phyloP scores from a whole-genome alignment of 53 echinoderm and acorn worm genomes.

The Echinarachnius parma region DNA sequence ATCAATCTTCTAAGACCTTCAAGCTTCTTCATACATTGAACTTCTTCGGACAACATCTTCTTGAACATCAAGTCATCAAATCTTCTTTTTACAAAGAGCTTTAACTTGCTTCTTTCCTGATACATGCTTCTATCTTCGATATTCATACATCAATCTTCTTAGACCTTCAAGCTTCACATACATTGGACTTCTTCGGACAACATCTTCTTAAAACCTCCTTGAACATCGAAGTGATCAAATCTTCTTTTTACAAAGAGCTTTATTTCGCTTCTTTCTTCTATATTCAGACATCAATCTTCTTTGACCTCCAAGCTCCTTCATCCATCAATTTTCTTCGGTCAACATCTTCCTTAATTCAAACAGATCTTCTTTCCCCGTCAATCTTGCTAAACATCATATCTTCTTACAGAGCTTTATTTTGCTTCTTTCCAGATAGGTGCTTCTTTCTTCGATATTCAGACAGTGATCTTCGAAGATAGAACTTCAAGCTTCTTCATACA shows the following conservation, averaged over 20 bases:
- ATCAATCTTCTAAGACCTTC: too few relatives aligned
- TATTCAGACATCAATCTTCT: too few relatives aligned
- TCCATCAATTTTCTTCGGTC: not conserved
- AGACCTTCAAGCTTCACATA: not conserved
- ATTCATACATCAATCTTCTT: not conserved
- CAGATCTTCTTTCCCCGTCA: conserved; percentile 1
- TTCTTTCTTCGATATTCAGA: not conserved
- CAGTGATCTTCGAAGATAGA: not conserved
- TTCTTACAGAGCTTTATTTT: not conserved
- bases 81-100: not conserved
- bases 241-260: not conserved
- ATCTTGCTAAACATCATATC: not conserved
- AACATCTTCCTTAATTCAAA: too few relatives aligned
- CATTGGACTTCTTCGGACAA: conserved; percentile 2
- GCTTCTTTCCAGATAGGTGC: not conserved
- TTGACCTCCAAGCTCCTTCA: not conserved
- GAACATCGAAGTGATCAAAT: too few relatives aligned
- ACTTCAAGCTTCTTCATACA: not conserved
- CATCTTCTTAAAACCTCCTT: not conserved
- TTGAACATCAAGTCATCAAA: not conserved
- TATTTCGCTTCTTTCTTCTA: not conserved
- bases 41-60: conserved; percentile 5
- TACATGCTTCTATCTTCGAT: not conserved
- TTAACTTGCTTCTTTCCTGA: too few relatives aligned
- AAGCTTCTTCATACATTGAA: not conserved